phyloP scores from a whole-genome alignment of 1,140 invertebrate species.

The Eriosoma lanigerum region DNA sequence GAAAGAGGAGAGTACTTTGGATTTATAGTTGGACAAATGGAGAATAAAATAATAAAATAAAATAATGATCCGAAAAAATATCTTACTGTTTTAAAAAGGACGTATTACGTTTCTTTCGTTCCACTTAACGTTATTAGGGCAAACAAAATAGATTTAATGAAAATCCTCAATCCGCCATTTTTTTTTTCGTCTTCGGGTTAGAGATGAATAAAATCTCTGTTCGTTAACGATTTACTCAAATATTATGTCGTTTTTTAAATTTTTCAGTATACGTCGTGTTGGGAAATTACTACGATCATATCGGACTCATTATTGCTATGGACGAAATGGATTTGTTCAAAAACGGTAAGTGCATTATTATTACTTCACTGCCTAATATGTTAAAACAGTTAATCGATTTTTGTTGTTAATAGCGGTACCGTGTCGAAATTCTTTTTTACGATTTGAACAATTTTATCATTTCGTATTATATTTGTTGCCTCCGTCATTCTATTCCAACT shows the following conservation, averaged over 20 bases:
- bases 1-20: background rate
- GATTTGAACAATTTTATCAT: background rate
- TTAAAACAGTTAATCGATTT: background rate
- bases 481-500: background rate
- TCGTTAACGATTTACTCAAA: background rate
- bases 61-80: background rate
- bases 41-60: conserved; percentile 17
- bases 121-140: conserved; percentile 19
- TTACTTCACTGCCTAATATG: too few species aligned
- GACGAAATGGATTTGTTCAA: conserved; percentile 80
- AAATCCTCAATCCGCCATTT: background rate
- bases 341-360: conserved; percentile 65
- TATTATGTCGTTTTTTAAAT: conserved; percentile 53
- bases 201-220: too few species aligned
- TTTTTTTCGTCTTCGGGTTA: background rate
- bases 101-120: background rate
- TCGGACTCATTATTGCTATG: conserved; percentile 79
- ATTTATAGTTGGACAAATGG: background rate
- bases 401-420: too few species aligned
- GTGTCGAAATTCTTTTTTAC: background rate
- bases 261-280: conserved; percentile 89
- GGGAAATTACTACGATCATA: conserved; percentile 83
- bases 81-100: background rate
- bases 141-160: conserved; percentile 1
- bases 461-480: background rate